Base-by-base conservation (phyloP, 2,113 vertebrate species). In the Callithrix jacchus region DNA sequence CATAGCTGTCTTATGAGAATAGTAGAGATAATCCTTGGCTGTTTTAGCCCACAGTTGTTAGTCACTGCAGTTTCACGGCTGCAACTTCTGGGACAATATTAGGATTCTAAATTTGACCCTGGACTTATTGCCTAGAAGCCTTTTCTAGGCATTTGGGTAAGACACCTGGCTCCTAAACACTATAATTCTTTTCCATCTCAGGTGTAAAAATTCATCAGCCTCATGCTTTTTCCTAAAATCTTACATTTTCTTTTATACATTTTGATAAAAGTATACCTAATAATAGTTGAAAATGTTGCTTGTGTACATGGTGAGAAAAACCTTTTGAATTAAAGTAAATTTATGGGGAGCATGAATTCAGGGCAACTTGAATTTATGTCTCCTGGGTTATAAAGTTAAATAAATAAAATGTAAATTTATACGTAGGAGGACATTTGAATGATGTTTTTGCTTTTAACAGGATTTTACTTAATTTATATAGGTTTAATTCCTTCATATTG, bases 381-480 rank as follows among this genome's bases (percentile, higher is more conserved):
- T 64, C 27, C 61, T 64, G 27, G 61, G 27, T 64, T 64, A 12
- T 64, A 64, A 64, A 64, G 30, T 30, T 64, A 64, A 64, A 64
- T 52, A 64, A 64, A 64, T 64, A 64, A 30, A 64, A 64, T 64
- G 21, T 82, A 87, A 64, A 9, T 87, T 80, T 95, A 85, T 4
- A 86, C 6, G 47, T 80, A 73, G 13, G 27, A 93, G 8, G 84
- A 12, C 13, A 87, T 87, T 87, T 95, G 25, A 94, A 68, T 85
- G 45, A 47, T 91, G 54, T 54, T 52, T 71, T 92, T 85, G 7
- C 79, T 94, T 93, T 91, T 47, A 93, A 42, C 4, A 61, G 18
- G 18, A 73, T 93, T 97, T 93, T 92, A 93, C 87, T 74, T 88
- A 68, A 35, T 94, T 86, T 96, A 40, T 83, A 2, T 83, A 96